Conservation (phyloP, 2,888 invertebrate genomes). For the Erynnis tages region DNA sequence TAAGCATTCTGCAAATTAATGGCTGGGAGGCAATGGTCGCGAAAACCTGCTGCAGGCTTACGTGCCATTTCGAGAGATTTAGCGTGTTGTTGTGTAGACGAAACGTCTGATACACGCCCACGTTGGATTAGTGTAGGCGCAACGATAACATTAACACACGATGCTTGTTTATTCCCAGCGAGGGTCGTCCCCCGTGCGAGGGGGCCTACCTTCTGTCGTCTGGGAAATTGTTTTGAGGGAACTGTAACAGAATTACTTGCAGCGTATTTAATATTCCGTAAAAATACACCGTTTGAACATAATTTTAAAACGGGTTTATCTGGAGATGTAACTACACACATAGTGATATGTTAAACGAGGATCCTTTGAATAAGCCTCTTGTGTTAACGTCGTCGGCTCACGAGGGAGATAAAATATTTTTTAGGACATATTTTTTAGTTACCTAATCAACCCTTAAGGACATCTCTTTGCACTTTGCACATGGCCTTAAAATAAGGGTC, state of each 20-base stretch:
- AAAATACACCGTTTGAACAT: constrained; percentile 11
- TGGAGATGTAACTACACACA: not conserved
- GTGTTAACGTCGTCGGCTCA: no score
- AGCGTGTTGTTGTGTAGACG: constrained; percentile 36
- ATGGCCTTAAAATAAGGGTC: no score
- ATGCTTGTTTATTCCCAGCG: constrained; percentile 37
- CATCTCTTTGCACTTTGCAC: no score
- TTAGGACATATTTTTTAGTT: no score
- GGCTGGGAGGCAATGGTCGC: no score
- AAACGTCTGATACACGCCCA: constrained; percentile 35
- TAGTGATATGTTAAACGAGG: constrained; percentile 2
- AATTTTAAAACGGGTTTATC: not conserved
- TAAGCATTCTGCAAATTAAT: no score
- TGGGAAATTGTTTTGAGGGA: constrained; percentile 22
- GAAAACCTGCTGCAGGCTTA: no score
- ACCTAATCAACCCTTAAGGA: no score
- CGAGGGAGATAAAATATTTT: no score
- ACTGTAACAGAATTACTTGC: constrained; percentile 14
- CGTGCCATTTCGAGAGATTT: constrained; percentile 26
- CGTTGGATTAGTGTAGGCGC: constrained; percentile 51
- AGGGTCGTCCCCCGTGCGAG: constrained; percentile 27
- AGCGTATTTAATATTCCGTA: constrained; percentile 13
- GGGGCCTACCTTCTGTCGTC: constrained; percentile 22
- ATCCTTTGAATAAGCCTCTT: constrained; percentile 12
- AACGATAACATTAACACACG: constrained; percentile 54